Evolutionary conservation across 2,888 invertebrate species (phyloP).

Genomic region (Lycocerus yunnanus): DNA sequence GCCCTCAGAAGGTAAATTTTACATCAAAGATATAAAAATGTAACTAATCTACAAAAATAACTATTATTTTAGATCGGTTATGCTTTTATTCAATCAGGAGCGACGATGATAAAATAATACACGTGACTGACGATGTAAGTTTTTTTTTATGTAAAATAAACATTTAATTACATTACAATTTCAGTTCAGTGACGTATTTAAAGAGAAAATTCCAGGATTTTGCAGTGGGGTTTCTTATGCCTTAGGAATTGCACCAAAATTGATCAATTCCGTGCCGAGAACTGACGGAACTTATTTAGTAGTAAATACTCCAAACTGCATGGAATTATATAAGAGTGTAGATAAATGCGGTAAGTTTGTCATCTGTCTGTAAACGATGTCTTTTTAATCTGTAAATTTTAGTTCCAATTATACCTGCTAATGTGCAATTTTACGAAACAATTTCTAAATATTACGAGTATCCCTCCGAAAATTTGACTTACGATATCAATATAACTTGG

Average conservation of each 20-base stretch:
- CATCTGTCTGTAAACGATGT: background rate
- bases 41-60: constrained; percentile 6
- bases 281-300: constrained; percentile 20
- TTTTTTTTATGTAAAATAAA: background rate
- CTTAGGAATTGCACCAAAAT: background rate
- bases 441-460: constrained; percentile 31
- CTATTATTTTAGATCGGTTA: constrained; percentile 42
- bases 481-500: constrained; percentile 59
- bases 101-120: background rate
- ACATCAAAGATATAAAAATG: background rate
- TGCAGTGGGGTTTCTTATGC: background rate
- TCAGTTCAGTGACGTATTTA: background rate
- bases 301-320: constrained; percentile 58
- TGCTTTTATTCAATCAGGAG: constrained; percentile 46
- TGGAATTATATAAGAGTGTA: constrained; percentile 50
- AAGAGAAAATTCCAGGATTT: constrained; percentile 37
- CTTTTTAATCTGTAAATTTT: background rate
- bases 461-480: constrained; percentile 32
- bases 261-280: background rate
- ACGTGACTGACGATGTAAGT: background rate
- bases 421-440: constrained; percentile 41
- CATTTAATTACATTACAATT: background rate
- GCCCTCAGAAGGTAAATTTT: constrained; percentile 55
- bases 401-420: constrained; percentile 35
- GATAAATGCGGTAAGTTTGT: constrained; percentile 5